Conservation (phyloP, 2,888 invertebrate species). For the Lydus trimaculatus region DNA sequence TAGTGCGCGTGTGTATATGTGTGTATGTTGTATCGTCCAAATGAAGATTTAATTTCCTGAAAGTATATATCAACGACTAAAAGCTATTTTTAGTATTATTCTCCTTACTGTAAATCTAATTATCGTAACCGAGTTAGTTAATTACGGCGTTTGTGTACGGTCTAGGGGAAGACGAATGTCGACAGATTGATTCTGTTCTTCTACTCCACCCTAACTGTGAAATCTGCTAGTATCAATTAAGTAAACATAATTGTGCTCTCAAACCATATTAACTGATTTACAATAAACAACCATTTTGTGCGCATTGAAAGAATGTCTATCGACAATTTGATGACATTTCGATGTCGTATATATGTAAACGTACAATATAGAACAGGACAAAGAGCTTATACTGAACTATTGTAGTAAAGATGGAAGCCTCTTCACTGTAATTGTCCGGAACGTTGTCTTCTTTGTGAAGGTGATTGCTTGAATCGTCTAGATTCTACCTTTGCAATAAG, state of each 20-base stretch:
- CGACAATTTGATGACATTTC: slow-evolving; percentile 18
- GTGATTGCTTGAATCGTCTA: slow-evolving; percentile 51
- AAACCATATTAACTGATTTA: slow-evolving; percentile 29
- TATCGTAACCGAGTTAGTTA: slow-evolving; percentile 56
- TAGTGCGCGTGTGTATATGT: not conserved
- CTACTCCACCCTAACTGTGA: slow-evolving; percentile 16
- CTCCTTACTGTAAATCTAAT: slow-evolving; percentile 54
- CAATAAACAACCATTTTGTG: slow-evolving; percentile 20
- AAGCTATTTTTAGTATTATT: slow-evolving; percentile 56
- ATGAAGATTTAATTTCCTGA: slow-evolving; percentile 48
- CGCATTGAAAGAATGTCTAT: not conserved
- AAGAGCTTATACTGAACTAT: slow-evolving; percentile 30
- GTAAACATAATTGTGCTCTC: slow-evolving; percentile 29
- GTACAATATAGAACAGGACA: slow-evolving; percentile 22
- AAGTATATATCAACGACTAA: slow-evolving; percentile 48
- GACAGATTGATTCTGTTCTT: slow-evolving; percentile 42
- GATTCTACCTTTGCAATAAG: slow-evolving; percentile 51
- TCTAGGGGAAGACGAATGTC: slow-evolving; percentile 38
- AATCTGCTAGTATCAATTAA: slow-evolving; percentile 32
- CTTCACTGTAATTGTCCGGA: slow-evolving; percentile 51
- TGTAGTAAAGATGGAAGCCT: slow-evolving; percentile 27
- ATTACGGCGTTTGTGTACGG: slow-evolving; percentile 46
- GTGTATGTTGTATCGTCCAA: slow-evolving; percentile 1
- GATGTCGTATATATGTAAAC: slow-evolving; percentile 24
- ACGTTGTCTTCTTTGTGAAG: slow-evolving; percentile 54